Conservation (phyloP, 2,113 vertebrate species). For the human region GRCh38 chr22:39888001-39888500, state of each 20-base stretch:
- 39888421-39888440: too few relatives aligned
- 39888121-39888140: neutral
- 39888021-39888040: neutral
- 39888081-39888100: neutral
- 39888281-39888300: too few relatives aligned
- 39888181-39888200: neutral
- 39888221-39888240: neutral
- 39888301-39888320: too few relatives aligned
- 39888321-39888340: too few relatives aligned
- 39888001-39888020: neutral
- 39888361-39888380: too few relatives aligned
- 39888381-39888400: too few relatives aligned
- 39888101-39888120: slow-evolving; percentile 3
- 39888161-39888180: slow-evolving; percentile 23
- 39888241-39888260: neutral
- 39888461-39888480: too few relatives aligned
- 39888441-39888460: too few relatives aligned
- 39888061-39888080: neutral
- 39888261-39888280: too few relatives aligned
- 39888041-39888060: neutral
- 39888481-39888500: too few relatives aligned
- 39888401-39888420: too few relatives aligned
- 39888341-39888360: too few relatives aligned
- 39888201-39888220: neutral
- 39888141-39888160: neutral